These are phyloP conservation scores for Lepidurus packardi DNA, from an alignment of 1,140 invertebrate species.

Conservation along the genomic window DNA sequence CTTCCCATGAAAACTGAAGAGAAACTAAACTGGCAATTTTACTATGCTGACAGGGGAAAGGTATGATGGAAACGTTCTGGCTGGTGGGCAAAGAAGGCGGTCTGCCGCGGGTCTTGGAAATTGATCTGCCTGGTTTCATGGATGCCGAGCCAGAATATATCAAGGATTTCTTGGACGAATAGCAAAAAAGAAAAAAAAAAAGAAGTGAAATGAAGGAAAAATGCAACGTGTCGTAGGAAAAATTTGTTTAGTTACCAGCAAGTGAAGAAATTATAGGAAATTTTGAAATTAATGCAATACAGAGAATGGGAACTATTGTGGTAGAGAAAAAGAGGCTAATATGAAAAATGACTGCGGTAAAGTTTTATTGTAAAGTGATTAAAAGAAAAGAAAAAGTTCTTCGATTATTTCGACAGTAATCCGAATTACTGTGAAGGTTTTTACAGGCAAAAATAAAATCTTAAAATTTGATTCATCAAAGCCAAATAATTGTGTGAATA, in stretches of 20 bases:
- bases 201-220: neutral
- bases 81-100: constrained; percentile 56
- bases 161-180: constrained; percentile 29
- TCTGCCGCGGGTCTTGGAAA: constrained; percentile 50
- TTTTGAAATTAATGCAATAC: too few relatives aligned
- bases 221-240: neutral
- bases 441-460: too few relatives aligned
- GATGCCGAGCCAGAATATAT: constrained; percentile 46
- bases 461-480: too few relatives aligned
- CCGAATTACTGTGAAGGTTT: too few relatives aligned
- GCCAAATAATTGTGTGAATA: too few relatives aligned
- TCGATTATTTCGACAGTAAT: too few relatives aligned
- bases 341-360: too few relatives aligned
- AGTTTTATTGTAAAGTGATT: too few relatives aligned
- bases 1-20: neutral
- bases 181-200: neutral
- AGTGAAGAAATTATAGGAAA: too few relatives aligned
- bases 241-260: neutral
- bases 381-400: too few relatives aligned
- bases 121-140: constrained; percentile 53
- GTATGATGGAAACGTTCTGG: constrained; percentile 43
- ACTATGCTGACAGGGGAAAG: constrained; percentile 29
- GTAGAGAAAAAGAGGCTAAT: too few relatives aligned
- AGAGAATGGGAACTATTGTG: too few relatives aligned
- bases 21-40: constrained; percentile 8